Evolutionary conservation across 2,113 vertebrate species (phyloP), one percentile per base, ranked within the genome.

Genomic region (Equus quagga): DNA sequence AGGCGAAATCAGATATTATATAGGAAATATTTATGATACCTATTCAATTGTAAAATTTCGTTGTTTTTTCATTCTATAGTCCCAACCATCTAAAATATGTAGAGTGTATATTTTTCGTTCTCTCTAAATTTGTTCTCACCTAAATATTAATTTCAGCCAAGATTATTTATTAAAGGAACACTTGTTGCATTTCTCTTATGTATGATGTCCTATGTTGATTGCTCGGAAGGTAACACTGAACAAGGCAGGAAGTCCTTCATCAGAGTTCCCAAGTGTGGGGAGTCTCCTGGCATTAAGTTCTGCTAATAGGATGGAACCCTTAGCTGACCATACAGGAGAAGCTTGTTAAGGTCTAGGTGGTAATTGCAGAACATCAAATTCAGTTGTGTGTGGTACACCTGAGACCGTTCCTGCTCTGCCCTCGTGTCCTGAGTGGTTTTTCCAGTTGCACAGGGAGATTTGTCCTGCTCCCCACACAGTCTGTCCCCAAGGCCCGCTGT

Each of bases 111-210:
- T 79, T 83, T 86, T 82, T 51, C 76, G 21, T 78, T 89, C 33
- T 93, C 17, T 93, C n/a, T 83, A 72, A 65, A 41, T 70, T 65
- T 67, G 49, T 88, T 78, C 54, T 95, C 58, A 67, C 41, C 17
- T 69, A 82, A 64, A 85, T 65, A 17, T 79, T 96, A 73, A 65
- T 90, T 70, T 96, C 49, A 91, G 33, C 21, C 41, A 79, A 82
- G 11, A 60, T 67, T 6, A 49, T 51, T 88, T 83, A 62, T 91
- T 75, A 6, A 62, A 73, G 70, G 92, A 79, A 11, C 23, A 81
- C 7, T 19, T 56, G 19, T 1, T 67, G 3, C 49, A 17, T 64
- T 75, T 89, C 65, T 89, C 8, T 15, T 64, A 4, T 11, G 13
- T 70, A 9, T n/a, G 33, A 73, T 10, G 18, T n/a, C 11, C 44